Conservation (phyloP, 2,888 invertebrate genomes). For the Hyposoter didymator region DNA sequence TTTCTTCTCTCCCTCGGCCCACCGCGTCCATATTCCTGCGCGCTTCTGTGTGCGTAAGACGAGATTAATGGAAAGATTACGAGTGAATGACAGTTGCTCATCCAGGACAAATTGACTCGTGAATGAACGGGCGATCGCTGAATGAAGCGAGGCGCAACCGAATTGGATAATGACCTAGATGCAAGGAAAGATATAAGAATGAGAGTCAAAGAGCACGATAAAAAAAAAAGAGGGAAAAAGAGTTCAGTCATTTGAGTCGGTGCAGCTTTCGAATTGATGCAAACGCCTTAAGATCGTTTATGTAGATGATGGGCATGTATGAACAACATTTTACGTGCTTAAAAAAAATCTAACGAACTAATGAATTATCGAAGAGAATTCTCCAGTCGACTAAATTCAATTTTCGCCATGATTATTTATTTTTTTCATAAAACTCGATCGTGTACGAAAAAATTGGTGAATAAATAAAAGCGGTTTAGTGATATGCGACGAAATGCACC, state of each 20-base stretch:
- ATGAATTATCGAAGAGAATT: background rate
- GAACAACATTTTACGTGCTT: background rate
- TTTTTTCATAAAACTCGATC: background rate
- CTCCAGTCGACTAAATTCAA: background rate
- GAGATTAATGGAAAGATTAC: slow-evolving; percentile 68
- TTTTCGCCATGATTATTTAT: background rate
- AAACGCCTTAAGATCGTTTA: background rate
- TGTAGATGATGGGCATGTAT: background rate
- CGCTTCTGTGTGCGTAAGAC: slow-evolving; percentile 51
- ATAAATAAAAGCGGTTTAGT: background rate
- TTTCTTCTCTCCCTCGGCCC: slow-evolving; percentile 13
- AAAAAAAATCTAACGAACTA: background rate
- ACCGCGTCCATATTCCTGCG: background rate
- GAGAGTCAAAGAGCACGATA: slow-evolving; percentile 21
- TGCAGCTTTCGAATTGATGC: background rate
- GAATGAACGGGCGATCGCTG: slow-evolving; percentile 72
- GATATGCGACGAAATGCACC: background rate
- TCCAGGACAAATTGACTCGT: slow-evolving; percentile 76
- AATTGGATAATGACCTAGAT: slow-evolving; percentile 67
- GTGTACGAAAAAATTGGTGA: background rate
- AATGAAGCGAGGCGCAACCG: slow-evolving; percentile 67
- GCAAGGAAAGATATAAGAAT: slow-evolving; percentile 58
- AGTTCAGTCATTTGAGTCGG: background rate
- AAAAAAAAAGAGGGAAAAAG: background rate
- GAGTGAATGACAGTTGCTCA: slow-evolving; percentile 69